Evolutionary conservation across 2,797 vertebrate genomes (phyloP).

Genomic region (Anguilla pacifica): DNA sequence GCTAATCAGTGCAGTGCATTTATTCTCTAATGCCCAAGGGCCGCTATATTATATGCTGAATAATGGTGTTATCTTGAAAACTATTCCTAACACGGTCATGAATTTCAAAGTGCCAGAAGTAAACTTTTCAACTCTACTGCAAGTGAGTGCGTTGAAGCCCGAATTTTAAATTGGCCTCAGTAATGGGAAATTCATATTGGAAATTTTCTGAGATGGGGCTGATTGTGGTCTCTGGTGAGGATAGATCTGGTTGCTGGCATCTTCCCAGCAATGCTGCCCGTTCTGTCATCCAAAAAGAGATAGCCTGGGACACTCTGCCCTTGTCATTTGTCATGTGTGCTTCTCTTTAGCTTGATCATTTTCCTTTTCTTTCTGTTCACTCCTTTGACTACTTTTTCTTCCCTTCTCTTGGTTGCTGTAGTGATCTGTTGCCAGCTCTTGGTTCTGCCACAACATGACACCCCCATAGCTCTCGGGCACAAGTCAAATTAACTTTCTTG

Average conservation of each 20-base stretch:
- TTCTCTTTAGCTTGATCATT: not conserved
- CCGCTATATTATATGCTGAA: not conserved
- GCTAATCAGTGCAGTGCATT: not conserved
- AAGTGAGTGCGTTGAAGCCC: not conserved
- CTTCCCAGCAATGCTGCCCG: not conserved
- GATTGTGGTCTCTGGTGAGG: not conserved
- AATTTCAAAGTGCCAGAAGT: not conserved
- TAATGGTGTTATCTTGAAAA: not conserved
- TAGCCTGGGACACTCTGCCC: not conserved
- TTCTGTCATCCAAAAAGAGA: not conserved
- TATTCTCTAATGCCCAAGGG: not conserved
- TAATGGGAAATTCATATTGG: not conserved
- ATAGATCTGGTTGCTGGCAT: not conserved
- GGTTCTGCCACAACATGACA: not conserved
- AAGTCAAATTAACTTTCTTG: not conserved
- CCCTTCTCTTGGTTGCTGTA: not conserved
- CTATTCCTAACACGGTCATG: not conserved
- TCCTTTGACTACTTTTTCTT: not conserved
- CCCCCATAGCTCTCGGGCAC: not conserved
- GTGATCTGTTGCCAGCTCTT: not conserved
- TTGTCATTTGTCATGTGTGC: not conserved
- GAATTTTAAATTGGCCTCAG: not conserved
- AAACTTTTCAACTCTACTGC: not conserved
- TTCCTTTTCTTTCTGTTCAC: not conserved
- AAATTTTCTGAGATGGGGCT: not conserved